Percentiles rank a stretch among this genome's conserved stretches.
Conservation (phyloP, 2,797 vertebrate genomes). For the Melanotaenia nigrans region DNA sequence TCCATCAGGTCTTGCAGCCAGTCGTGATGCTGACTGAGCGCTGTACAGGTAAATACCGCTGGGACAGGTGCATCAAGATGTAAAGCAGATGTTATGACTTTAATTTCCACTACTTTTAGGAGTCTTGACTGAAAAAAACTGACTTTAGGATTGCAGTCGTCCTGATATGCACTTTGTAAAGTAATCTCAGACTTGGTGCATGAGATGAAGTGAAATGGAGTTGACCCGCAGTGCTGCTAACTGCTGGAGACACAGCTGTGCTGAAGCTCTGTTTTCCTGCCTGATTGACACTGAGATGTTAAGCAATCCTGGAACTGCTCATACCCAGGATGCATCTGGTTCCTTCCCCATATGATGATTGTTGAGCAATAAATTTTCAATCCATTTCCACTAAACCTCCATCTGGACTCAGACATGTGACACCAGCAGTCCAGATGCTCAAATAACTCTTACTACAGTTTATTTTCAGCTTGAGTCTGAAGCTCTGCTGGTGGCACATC, state of each 20-base stretch:
- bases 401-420: conserved; percentile 49
- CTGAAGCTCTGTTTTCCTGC: conserved; percentile 18
- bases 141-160: background rate
- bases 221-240: conserved; percentile 9
- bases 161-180: background rate
- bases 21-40: background rate
- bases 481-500: background rate
- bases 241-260: conserved; percentile 57
- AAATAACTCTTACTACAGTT: background rate
- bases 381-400: conserved; percentile 31
- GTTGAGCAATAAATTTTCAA: conserved; percentile 52
- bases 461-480: background rate
- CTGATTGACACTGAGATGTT: conserved; percentile 45
- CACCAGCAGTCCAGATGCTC: conserved; percentile 26
- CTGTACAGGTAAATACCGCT: background rate
- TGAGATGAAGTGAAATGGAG: conserved; percentile 23
- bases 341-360: conserved; percentile 48
- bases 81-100: conserved; percentile 5
- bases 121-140: too few species aligned
- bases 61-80: background rate
- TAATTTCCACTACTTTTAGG: background rate
- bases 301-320: conserved; percentile 31
- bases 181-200: conserved; percentile 1
- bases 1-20: background rate
- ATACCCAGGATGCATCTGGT: conserved; percentile 50